Evolutionary conservation across 2,888 invertebrate species (phyloP).

Genomic region (Hetaerina titia): DNA sequence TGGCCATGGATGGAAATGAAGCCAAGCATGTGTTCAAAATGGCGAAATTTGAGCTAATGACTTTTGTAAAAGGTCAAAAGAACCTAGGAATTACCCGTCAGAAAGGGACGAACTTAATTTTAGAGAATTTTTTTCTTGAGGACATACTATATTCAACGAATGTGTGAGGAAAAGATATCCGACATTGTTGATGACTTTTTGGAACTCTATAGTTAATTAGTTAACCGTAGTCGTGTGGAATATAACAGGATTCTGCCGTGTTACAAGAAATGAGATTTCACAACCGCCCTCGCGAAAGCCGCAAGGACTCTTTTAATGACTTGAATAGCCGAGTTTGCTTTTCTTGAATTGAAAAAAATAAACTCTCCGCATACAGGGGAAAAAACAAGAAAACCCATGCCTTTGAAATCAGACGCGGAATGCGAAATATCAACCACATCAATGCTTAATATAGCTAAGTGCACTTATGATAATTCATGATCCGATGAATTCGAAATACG

Average conservation of each 20-base stretch:
- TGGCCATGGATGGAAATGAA: too few relatives aligned
- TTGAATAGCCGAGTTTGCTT: background rate
- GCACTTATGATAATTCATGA: constrained; percentile 6
- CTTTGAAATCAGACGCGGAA: background rate
- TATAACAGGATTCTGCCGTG: background rate
- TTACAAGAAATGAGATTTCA: background rate
- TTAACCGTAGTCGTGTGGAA: background rate
- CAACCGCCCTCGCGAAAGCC: background rate
- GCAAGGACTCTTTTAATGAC: background rate
- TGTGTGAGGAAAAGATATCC: too few relatives aligned
- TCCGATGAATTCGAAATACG: constrained; percentile 4
- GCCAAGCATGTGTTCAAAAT: too few relatives aligned
- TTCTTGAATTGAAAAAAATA: background rate
- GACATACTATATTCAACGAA: too few relatives aligned
- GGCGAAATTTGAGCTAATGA: too few relatives aligned
- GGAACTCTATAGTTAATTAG: background rate
- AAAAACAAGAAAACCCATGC: background rate
- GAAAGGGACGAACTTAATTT: too few relatives aligned
- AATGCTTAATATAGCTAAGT: constrained; percentile 3
- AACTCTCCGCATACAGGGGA: background rate
- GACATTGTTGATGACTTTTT: background rate
- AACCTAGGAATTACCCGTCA: too few relatives aligned
- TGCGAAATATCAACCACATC: background rate
- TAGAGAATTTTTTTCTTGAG: too few relatives aligned
- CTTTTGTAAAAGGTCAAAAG: too few relatives aligned